phyloP scores from a whole-genome alignment of 1,140 invertebrate genomes.

The Tenebrio molitor region DNA sequence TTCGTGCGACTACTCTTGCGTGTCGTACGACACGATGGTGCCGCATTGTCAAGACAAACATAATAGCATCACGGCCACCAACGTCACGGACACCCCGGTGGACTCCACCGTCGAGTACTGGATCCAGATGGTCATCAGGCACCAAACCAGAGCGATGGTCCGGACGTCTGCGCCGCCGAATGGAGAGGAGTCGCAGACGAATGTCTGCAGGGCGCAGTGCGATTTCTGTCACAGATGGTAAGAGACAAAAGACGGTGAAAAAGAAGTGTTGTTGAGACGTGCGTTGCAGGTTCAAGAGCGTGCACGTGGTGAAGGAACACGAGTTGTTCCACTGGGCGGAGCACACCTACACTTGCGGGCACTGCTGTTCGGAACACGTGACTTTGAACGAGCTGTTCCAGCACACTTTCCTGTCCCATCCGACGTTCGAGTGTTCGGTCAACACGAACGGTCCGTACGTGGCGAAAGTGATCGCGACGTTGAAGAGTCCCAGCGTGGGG shows the following conservation, averaged over 20 bases:
- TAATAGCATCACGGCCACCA: background rate
- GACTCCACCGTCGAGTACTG: conserved; percentile 54
- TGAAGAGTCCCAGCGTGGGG: conserved; percentile 31
- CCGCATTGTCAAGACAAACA: conserved; percentile 48
- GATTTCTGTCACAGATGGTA: conserved; percentile 5
- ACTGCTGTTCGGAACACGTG: background rate
- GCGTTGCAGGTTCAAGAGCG: conserved; percentile 20
- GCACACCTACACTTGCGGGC: background rate
- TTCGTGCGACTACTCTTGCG: conserved; percentile 43
- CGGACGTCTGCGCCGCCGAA: background rate
- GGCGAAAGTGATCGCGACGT: conserved; percentile 19
- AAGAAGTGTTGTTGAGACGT: background rate
- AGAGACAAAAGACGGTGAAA: too few relatives aligned
- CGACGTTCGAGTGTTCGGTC: background rate
- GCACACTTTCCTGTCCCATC: background rate
- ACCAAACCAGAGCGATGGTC: conserved; percentile 44
- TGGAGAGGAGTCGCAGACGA: background rate
- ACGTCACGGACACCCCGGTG: conserved; percentile 36
- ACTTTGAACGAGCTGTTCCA: conserved; percentile 5
- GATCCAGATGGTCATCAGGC: conserved; percentile 54
- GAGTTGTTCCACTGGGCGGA: conserved; percentile 27
- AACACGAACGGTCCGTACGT: conserved; percentile 39
- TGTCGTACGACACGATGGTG: conserved; percentile 53
- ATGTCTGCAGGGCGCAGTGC: background rate
- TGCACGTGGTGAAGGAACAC: conserved; percentile 16